Base-by-base conservation (phyloP, 2,888 invertebrate species). In the Cephus pulcher region DNA sequence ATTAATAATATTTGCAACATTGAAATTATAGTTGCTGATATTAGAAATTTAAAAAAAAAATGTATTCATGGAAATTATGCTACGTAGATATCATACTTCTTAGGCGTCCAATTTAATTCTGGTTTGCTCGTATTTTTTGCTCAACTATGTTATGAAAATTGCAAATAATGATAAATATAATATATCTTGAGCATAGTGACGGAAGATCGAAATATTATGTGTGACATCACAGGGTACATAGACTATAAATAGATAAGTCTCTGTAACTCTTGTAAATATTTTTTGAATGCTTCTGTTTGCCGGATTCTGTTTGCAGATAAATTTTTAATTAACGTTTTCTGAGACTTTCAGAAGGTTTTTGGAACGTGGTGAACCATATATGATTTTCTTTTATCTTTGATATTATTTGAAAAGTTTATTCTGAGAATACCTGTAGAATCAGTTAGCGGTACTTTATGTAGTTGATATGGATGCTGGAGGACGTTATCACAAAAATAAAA, bases 241-340 rank as follows among this genome's bases (percentile, higher is more conserved):
- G 56, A 56, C 9, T 56, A 56, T 56, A 56, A 56, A 56, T 56
- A 23, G 23, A 15, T 15, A 15, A 40, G 40, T 15, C 15, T 40
- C 15, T 40, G 23, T 23, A 32, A 78, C 76, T 81, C 69, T 80
- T 76, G 81, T 78, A 83, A 84, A 87, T 86, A 87, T 86, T 85
- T 86, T 82, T 80, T 82, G 78, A 79, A 78, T 76, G 83, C 85
- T 56, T 79, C 82, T 84, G 86, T 85, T 85, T 85, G 86, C 84
- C 83, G 82, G 83, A 85, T 85, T 82, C 81, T 82, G 82, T 82
- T 81, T 74, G 77, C 76, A 78, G 74, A 70, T 74, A 73, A 80
- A 40, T 4, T 40, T 40, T 12, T 40, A 40, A 12, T 12, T 12
- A 40, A 12, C 4, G 40, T 12, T 4, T 15, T 15, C 40, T 1